Evolutionary conservation across 2,888 invertebrate genomes (phyloP), one percentile per base, ranked within the genome.

Genomic region (Polydrusus cervinus): DNA sequence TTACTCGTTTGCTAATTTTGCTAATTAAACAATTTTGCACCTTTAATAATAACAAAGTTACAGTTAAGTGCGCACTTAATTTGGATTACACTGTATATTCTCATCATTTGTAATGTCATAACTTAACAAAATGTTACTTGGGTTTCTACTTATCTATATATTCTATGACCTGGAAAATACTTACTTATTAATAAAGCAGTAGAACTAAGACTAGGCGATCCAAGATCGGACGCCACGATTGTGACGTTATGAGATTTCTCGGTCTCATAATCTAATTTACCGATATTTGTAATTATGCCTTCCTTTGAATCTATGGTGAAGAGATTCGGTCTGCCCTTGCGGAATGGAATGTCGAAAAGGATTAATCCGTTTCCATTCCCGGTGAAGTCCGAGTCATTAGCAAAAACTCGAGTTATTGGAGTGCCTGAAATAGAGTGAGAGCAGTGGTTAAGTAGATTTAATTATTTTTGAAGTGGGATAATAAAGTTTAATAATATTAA

Each of bases 331-430:
- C 90, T 89, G 81, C 91, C 89, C 77, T 90, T 92, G 77, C 89
- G 89, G 75, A 93, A 91, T 0, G 92, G 91, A 55, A 96, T 88
- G 80, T 94, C 93, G 79, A 93, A 96, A 0, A 96, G 87, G 2
- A 96, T 91, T 53, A 95, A 87, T 0, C 96, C 96, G 83, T 96
- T 96, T n/a, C 96, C 96, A 83, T 96, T 95, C 0, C 94, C 94
- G 53, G 92, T 87, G 80, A 94, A 95, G 85, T 97, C 96, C 13
- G 94, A 92, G 86, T 97, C 96, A 78, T 95, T 95, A 0, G 96
- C 96, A 76, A 90, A 92, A 1, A 96, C 91, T 86, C 91, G 92
- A 0, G 92, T 91, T 0, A 96, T 92, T 55, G 92, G 88, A 47
- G 93, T 92, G 14, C 79, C 79, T 79, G 51, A 20, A 77, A 74